phyloP scores from a whole-genome alignment of 2,113 vertebrate species.

The Phaetusa simplex region DNA sequence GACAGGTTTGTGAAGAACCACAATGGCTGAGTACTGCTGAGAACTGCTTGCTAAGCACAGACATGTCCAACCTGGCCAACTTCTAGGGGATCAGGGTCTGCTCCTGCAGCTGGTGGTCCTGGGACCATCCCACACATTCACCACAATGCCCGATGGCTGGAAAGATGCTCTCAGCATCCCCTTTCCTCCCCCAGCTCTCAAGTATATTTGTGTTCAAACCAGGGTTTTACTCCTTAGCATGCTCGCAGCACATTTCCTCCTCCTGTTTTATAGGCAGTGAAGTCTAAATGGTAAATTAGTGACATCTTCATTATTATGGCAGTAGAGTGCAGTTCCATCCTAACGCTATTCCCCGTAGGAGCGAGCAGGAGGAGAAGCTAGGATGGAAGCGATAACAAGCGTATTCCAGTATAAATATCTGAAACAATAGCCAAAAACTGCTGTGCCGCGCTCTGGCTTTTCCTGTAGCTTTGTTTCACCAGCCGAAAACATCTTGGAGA shows the following conservation, averaged over 20 bases:
- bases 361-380: conserved; percentile 41
- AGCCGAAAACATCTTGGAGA: background rate
- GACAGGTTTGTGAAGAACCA: background rate
- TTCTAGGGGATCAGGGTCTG: background rate
- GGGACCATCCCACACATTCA: background rate
- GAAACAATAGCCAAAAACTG: background rate
- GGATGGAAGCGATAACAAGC: background rate
- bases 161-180: background rate
- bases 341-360: background rate
- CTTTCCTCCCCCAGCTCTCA: background rate
- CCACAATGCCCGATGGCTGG: background rate
- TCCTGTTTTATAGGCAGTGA: conserved; percentile 43
- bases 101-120: background rate
- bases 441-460: background rate
- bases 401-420: background rate
- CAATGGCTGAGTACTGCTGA: background rate
- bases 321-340: conserved; percentile 1
- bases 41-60: background rate
- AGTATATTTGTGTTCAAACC: background rate
- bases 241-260: conserved; percentile 16
- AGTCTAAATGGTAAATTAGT: conserved; percentile 53
- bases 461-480: background rate
- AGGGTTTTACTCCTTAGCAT: background rate
- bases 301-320: conserved; percentile 19
- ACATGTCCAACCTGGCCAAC: background rate